Conservation (phyloP, 2,888 invertebrate genomes). For the Cepaea hortensis region DNA sequence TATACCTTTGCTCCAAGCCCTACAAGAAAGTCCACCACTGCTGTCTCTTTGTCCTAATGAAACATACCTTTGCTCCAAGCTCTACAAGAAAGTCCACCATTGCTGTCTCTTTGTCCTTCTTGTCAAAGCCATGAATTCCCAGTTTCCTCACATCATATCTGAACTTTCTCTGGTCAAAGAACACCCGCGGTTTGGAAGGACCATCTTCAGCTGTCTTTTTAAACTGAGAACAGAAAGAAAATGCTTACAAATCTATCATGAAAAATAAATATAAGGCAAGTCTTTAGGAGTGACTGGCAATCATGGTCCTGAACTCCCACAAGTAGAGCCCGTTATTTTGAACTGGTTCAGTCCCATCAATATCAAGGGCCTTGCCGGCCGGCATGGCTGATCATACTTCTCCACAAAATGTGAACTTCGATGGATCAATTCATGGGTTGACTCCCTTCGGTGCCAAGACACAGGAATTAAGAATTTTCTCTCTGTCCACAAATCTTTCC, state of each 20-base stretch:
- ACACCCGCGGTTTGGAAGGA: not conserved
- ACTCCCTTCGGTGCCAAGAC: too few relatives aligned
- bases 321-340: too few relatives aligned
- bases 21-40: constrained; percentile 41
- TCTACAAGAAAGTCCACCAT: constrained; percentile 44
- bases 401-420: too few relatives aligned
- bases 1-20: constrained; percentile 42
- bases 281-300: too few relatives aligned
- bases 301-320: not conserved
- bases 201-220: not conserved
- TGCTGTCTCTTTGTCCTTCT: constrained; percentile 38
- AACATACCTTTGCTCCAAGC: constrained; percentile 41
- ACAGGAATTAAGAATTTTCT: too few relatives aligned
- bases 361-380: too few relatives aligned
- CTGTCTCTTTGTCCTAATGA: constrained; percentile 30
- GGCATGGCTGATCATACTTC: too few relatives aligned
- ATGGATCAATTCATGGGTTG: too few relatives aligned
- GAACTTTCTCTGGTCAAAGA: constrained; percentile 36
- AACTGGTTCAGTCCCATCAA: too few relatives aligned
- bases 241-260: too few relatives aligned
- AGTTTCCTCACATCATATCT: constrained; percentile 46
- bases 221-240: not conserved
- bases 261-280: too few relatives aligned
- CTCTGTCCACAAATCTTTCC: too few relatives aligned
- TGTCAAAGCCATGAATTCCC: constrained; percentile 41